Conservation (phyloP, 1,140 invertebrate genomes). For the Drosophila dunni region DNA sequence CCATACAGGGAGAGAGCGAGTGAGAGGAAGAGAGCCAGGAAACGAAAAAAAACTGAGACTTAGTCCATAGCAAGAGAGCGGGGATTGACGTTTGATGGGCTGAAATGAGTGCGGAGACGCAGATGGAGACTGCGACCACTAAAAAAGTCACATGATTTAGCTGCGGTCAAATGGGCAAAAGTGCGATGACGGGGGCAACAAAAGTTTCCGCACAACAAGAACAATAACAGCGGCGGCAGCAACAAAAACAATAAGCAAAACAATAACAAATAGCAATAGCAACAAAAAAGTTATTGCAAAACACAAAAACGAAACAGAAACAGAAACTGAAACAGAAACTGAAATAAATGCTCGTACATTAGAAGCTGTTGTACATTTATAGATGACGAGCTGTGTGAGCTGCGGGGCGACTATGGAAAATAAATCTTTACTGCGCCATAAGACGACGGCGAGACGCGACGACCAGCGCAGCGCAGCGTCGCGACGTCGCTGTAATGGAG, state of each 20-base stretch:
- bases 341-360: slow-evolving; percentile 52
- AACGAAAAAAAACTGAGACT: slow-evolving; percentile 45
- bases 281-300: slow-evolving; percentile 61
- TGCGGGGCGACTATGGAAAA: slow-evolving; percentile 65
- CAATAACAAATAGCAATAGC: slow-evolving; percentile 16
- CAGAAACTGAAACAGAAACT: slow-evolving; percentile 39
- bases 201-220: slow-evolving; percentile 61
- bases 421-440: slow-evolving; percentile 83
- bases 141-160: slow-evolving; percentile 80
- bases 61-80: slow-evolving; percentile 16
- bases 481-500: slow-evolving; percentile 31
- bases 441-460: slow-evolving; percentile 50
- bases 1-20: neutral
- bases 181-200: slow-evolving; percentile 39
- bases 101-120: slow-evolving; percentile 16
- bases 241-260: slow-evolving; percentile 28
- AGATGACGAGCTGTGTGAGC: slow-evolving; percentile 27
- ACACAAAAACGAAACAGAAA: slow-evolving; percentile 53
- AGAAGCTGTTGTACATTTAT: slow-evolving; percentile 61
- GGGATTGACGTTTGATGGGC: neutral
- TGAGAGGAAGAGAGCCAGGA: neutral
- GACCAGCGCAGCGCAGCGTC: slow-evolving; percentile 25
- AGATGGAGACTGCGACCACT: slow-evolving; percentile 18
- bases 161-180: slow-evolving; percentile 64
- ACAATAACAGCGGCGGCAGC: slow-evolving; percentile 35